These are phyloP conservation scores for Lathronympha strigana DNA, from an alignment of 2,888 invertebrate genomes.

Conservation along the genomic window DNA sequence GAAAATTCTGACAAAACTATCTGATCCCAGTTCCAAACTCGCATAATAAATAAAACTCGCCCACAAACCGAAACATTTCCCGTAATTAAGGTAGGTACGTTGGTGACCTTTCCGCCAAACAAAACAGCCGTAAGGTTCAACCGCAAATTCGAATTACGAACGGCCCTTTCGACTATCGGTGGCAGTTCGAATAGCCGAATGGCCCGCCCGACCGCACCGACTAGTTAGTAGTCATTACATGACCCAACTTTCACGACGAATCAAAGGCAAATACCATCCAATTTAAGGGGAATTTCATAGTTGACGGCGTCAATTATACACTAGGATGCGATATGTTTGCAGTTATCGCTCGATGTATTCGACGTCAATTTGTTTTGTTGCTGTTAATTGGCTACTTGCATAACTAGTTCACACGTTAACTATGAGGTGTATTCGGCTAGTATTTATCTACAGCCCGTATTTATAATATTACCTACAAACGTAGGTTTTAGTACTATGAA, in stretches of 20 bases:
- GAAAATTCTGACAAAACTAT: too few relatives aligned
- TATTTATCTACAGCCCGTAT: too few relatives aligned
- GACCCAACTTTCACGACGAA: constrained; percentile 58
- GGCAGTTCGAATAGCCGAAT: constrained; percentile 51
- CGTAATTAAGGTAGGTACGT: constrained; percentile 14
- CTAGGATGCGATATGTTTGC: constrained; percentile 28
- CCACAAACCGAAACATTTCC: constrained; percentile 4
- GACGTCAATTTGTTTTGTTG: constrained; percentile 50
- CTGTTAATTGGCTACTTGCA: too few relatives aligned
- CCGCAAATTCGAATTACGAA: constrained; percentile 69
- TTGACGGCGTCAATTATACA: constrained; percentile 61
- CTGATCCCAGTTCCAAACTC: neutral
- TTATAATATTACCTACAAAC: too few relatives aligned
- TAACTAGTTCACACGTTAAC: too few relatives aligned
- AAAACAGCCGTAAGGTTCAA: constrained; percentile 61
- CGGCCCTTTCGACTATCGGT: constrained; percentile 61
- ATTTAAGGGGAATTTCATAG: constrained; percentile 71
- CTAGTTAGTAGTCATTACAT: constrained; percentile 74
- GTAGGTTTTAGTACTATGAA: too few relatives aligned
- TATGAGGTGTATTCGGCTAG: too few relatives aligned
- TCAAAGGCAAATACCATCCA: constrained; percentile 61
- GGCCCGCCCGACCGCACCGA: constrained; percentile 46
- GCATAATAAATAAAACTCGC: constrained; percentile 5
- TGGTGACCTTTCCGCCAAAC: constrained; percentile 55
- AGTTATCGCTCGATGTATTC: constrained; percentile 49